Conservation (phyloP, 1,140 invertebrate genomes). For the Polypedilum pembai region DNA sequence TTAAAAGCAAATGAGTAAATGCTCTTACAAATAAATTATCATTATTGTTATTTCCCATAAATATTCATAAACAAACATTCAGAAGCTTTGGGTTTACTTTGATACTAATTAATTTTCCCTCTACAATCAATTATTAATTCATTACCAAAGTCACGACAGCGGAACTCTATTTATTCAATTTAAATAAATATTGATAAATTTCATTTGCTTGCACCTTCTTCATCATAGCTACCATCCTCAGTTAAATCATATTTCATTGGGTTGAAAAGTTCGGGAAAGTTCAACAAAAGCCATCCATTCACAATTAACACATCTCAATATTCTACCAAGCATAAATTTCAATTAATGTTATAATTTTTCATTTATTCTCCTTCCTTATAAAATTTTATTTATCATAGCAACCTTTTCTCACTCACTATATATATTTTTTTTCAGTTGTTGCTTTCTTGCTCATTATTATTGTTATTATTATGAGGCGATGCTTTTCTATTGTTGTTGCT, state of each 20-base stretch:
- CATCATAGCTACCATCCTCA: too few relatives aligned
- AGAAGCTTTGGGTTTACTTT: not conserved
- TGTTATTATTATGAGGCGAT: not conserved
- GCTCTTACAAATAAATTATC: not conserved
- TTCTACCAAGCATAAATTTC: constrained; percentile 26
- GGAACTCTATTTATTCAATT: not conserved
- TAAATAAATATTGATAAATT: constrained; percentile 2
- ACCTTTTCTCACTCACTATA: not conserved
- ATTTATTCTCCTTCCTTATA: not conserved
- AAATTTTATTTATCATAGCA: not conserved
- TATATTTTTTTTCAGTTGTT: constrained; percentile 1
- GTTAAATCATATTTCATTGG: too few relatives aligned
- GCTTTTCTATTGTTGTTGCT: not conserved
- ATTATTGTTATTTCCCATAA: not conserved
- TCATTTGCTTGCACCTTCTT: not conserved
- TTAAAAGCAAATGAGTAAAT: not conserved
- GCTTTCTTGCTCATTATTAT: constrained; percentile 6
- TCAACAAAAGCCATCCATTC: too few relatives aligned
- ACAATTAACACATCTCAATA: not conserved
- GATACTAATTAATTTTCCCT: not conserved
- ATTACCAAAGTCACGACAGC: not conserved
- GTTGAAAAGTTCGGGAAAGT: too few relatives aligned
- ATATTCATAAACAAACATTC: not conserved
- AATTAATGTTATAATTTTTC: not conserved
- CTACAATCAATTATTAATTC: constrained; percentile 1